phyloP scores from a whole-genome alignment of 1,140 invertebrate genomes.

The Drosophila lacertosa region DNA sequence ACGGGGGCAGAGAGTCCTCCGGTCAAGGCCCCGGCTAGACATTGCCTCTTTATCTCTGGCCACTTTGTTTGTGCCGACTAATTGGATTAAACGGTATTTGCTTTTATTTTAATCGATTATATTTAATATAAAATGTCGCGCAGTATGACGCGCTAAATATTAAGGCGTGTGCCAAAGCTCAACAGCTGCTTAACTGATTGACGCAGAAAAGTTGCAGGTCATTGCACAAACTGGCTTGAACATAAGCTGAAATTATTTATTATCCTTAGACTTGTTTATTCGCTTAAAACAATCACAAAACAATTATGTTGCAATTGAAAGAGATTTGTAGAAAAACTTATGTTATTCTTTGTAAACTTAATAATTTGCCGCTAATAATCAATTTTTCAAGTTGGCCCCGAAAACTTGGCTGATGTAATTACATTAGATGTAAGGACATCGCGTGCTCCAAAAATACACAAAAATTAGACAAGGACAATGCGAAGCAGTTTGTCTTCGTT shows the following conservation, averaged over 20 bases:
- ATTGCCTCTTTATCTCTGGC: not conserved
- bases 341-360: not conserved
- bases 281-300: not conserved
- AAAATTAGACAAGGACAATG: slow-evolving; percentile 32
- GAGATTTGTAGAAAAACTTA: not conserved
- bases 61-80: slow-evolving; percentile 1
- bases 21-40: not conserved
- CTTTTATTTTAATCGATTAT: slow-evolving; percentile 7
- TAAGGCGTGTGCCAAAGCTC: not conserved
- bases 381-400: slow-evolving; percentile 5
- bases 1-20: not conserved
- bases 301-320: not conserved
- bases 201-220: not conserved
- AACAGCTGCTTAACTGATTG: not conserved
- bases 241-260: no score
- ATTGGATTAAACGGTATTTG: slow-evolving; percentile 11
- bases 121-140: not conserved
- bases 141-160: not conserved
- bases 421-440: slow-evolving; percentile 4
- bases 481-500: slow-evolving; percentile 4
- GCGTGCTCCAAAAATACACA: slow-evolving; percentile 47
- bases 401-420: slow-evolving; percentile 5
- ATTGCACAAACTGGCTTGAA: not conserved
- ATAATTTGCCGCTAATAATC: slow-evolving; percentile 10
- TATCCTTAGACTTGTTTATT: no score